Evolutionary conservation across 2,797 vertebrate species (phyloP).

Genomic region (Pangasius mekongensis): DNA sequence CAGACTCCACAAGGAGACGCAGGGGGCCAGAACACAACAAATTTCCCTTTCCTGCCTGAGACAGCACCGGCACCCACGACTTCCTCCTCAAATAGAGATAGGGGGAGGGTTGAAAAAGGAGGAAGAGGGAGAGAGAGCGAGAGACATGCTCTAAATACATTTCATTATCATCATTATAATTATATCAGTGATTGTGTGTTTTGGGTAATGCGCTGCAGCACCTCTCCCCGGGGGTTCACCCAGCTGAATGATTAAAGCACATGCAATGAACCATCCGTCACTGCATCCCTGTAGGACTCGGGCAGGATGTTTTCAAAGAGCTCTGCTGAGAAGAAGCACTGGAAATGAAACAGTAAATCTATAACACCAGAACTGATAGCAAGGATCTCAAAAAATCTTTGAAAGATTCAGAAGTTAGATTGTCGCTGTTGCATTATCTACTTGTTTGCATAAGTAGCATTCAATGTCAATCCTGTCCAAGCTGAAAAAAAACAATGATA

Average conservation of each 20-base stretch:
- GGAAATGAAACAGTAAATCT: conserved; percentile 63
- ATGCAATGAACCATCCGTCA: conserved; percentile 78
- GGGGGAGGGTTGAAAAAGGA: neutral
- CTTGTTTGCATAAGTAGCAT: conserved; percentile 5
- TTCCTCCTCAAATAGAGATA: conserved; percentile 56
- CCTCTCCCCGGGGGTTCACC: conserved; percentile 73
- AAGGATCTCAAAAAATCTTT: neutral
- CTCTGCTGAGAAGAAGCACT: conserved; percentile 59
- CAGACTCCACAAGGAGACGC: conserved; percentile 63
- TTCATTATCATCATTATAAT: conserved; percentile 83
- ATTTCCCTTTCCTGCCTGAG: conserved; percentile 56
- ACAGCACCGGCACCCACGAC: conserved; percentile 46
- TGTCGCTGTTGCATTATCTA: neutral
- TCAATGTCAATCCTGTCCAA: neutral
- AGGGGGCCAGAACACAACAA: conserved; percentile 56
- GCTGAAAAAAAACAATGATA: neutral
- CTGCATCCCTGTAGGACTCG: conserved; percentile 72
- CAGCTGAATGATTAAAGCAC: conserved; percentile 82
- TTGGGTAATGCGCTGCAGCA: conserved; percentile 74
- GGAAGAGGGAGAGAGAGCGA: conserved; percentile 34
- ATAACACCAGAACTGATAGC: neutral
- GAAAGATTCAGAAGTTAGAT: neutral
- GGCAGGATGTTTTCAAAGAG: conserved; percentile 71
- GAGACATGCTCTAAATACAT: conserved; percentile 82
- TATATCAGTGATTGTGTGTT: conserved; percentile 80